Evolutionary conservation across 64 coral and sea anemone species (phyloP).

Genomic region (Montipora efflorescens): DNA sequence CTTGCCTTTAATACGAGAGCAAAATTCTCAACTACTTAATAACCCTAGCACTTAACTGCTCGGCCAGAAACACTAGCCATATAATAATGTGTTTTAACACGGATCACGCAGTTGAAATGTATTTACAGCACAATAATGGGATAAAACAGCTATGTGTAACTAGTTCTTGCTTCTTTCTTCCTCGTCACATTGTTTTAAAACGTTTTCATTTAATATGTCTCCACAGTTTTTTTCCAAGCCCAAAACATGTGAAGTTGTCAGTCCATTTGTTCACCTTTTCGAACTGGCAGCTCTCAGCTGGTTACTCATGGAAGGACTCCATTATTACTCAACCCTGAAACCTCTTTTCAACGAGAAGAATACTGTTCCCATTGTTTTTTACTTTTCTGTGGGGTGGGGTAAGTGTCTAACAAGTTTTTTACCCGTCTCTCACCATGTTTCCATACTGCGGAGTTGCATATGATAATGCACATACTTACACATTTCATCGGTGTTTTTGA

Average conservation of each 20-base stretch:
- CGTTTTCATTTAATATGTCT: neutral
- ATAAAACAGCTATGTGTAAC: too few species aligned
- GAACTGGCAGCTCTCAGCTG: conserved; percentile 81
- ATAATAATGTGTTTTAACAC: too few species aligned
- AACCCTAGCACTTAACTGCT: too few species aligned
- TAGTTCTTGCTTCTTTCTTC: too few species aligned
- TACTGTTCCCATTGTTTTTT: conserved; percentile 68
- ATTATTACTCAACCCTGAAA: conserved; percentile 78
- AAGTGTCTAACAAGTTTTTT: neutral
- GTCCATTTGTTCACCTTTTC: conserved; percentile 86
- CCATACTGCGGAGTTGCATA: too few species aligned
- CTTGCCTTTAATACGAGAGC: neutral
- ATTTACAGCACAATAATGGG: too few species aligned
- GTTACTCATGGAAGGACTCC: conserved; percentile 81
- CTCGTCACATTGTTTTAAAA: neutral
- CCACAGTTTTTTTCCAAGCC: conserved; percentile 38
- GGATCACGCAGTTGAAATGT: too few species aligned
- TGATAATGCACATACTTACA: too few species aligned
- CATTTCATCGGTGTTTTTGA: too few species aligned
- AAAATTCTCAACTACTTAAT: neutral
- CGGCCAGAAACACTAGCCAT: too few species aligned
- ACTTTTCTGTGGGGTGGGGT: conserved; percentile 89
- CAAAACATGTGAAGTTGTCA: conserved; percentile 78
- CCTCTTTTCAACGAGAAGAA: conserved; percentile 82
- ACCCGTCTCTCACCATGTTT: too few species aligned